Percentiles rank a stretch among this genome's conserved stretches.
Conservation (phyloP, 2,888 invertebrate genomes). For the Toxonevra muliebris region DNA sequence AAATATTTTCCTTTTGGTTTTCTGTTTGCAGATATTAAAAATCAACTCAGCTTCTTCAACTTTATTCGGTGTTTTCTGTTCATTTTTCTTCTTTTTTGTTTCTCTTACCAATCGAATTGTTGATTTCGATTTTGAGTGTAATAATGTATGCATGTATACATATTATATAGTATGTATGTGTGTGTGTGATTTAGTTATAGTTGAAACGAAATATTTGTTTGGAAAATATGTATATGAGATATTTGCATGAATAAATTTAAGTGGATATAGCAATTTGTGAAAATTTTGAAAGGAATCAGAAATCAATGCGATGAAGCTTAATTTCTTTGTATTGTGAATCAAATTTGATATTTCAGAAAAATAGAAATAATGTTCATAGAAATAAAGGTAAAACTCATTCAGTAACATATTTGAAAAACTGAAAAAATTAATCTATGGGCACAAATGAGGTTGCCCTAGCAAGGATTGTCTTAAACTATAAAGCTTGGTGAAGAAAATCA, state of each 20-base stretch:
- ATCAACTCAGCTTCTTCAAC: conserved; percentile 19
- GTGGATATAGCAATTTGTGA: background rate
- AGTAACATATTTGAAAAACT: no score
- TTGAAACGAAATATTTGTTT: background rate
- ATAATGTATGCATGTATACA: no score
- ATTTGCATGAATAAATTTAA: conserved; percentile 2
- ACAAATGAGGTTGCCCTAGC: no score
- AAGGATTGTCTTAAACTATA: no score
- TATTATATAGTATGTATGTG: background rate
- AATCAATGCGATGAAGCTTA: no score
- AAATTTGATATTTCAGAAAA: no score
- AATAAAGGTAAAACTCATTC: no score
- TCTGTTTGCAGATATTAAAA: conserved; percentile 27
- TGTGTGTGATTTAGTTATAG: background rate
- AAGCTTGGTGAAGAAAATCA: no score
- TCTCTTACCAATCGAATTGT: background rate
- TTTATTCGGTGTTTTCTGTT: background rate
- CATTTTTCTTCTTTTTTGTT: background rate
- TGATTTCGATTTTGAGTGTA: background rate
- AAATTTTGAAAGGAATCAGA: no score
- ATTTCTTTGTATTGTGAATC: no score
- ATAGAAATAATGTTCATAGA: no score
- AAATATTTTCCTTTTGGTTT: conserved; percentile 56
- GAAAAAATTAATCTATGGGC: no score
- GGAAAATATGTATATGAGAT: background rate